Evolutionary conservation across 2,113 vertebrate species (phyloP).

Genomic region (Pangasianodon gigas): DNA sequence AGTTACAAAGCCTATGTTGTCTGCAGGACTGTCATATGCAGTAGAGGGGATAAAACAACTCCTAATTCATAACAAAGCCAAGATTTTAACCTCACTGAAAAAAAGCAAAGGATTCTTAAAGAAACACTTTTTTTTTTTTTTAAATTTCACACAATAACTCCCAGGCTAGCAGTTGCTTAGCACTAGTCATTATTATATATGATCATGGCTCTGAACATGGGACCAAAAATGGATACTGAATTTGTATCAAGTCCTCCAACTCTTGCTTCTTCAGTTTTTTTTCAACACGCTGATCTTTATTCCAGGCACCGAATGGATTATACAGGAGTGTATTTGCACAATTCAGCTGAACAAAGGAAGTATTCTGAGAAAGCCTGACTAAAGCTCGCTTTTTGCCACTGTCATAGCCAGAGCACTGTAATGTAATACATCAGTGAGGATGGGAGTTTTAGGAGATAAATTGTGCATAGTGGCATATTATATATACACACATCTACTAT

Average conservation of each 20-base stretch:
- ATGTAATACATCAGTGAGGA: conserved; percentile 31
- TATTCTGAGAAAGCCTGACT: conserved; percentile 65
- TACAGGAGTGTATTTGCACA: conserved; percentile 61
- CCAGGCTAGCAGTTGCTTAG: conserved; percentile 27
- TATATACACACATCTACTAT: conserved; percentile 27
- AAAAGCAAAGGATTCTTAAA: neutral
- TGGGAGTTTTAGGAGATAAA: conserved; percentile 51
- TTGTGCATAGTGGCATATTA: conserved; percentile 6
- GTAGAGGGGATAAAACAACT: neutral
- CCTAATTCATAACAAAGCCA: neutral
- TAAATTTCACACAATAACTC: neutral
- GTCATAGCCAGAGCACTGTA: conserved; percentile 59
- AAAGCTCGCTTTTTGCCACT: conserved; percentile 58
- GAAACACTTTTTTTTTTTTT: neutral
- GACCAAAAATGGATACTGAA: conserved; percentile 58
- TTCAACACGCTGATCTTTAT: conserved; percentile 64
- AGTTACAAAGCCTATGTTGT: conserved; percentile 12
- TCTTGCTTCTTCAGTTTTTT: conserved; percentile 57
- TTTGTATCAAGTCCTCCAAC: conserved; percentile 63
- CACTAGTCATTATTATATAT: conserved; percentile 35
- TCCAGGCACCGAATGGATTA: conserved; percentile 69
- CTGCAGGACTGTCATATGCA: neutral
- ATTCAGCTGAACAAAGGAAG: conserved; percentile 63
- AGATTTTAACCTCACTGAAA: neutral
- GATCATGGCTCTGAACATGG: conserved; percentile 54